phyloP scores from a whole-genome alignment of 2,113 vertebrate genomes.

The Microcebus lehilahytsara region DNA sequence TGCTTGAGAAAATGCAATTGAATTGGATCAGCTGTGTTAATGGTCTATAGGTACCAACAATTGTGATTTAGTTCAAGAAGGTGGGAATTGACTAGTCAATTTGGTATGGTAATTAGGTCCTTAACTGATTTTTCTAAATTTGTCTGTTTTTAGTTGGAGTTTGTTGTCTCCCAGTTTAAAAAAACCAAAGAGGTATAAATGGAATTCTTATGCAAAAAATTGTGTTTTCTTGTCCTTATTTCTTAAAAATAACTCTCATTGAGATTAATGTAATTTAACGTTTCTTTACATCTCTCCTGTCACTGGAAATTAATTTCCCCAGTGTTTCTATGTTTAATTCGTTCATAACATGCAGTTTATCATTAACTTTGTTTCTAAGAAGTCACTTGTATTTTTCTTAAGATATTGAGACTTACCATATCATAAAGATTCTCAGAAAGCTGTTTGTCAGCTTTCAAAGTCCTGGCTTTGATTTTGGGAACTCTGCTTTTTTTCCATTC shows the following conservation, averaged over 20 bases:
- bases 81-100: background rate
- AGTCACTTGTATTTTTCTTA: slow-evolving; percentile 72
- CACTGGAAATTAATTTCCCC: slow-evolving; percentile 46
- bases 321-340: slow-evolving; percentile 63
- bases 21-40: background rate
- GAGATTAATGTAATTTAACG: slow-evolving; percentile 38
- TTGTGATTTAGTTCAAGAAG: background rate
- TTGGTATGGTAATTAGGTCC: background rate
- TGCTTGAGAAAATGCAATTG: background rate
- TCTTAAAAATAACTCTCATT: slow-evolving; percentile 37
- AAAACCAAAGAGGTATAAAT: background rate
- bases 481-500: slow-evolving; percentile 60
- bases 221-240: slow-evolving; percentile 17
- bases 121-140: background rate
- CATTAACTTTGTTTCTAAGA: slow-evolving; percentile 69
- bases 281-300: background rate
- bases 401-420: slow-evolving; percentile 70
- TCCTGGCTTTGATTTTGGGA: slow-evolving; percentile 74
- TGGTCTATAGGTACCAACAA: too few species aligned
- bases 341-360: slow-evolving; percentile 65
- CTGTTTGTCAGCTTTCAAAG: slow-evolving; percentile 64
- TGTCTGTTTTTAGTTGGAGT: slow-evolving; percentile 12
- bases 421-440: slow-evolving; percentile 69
- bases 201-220: slow-evolving; percentile 4
- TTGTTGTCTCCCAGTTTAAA: background rate